Evolutionary conservation across 2,888 invertebrate genomes (phyloP).

Genomic region (Notodonta dromedarius): DNA sequence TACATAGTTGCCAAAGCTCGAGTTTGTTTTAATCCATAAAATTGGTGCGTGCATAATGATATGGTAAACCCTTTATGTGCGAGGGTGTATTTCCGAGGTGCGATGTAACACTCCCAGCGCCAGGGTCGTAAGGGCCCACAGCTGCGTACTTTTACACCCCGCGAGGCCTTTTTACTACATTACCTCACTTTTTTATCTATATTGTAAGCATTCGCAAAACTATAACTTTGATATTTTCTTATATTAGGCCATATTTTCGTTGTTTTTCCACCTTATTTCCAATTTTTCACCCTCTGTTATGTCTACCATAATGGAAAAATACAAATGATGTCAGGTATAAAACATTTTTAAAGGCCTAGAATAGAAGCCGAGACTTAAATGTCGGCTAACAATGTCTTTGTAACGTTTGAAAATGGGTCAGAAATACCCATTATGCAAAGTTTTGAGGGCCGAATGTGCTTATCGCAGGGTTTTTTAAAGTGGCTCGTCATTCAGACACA

Average conservation of each 20-base stretch:
- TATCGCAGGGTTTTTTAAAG: background rate
- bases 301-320: background rate
- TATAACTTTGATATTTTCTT: constrained; percentile 15
- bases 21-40: constrained; percentile 28
- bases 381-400: background rate
- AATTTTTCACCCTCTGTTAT: background rate
- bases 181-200: constrained; percentile 8
- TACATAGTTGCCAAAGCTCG: background rate
- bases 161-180: background rate
- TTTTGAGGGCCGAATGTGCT: background rate
- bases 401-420: background rate
- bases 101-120: constrained; percentile 17
- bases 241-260: background rate
- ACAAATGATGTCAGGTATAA: background rate
- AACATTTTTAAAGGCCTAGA: constrained; percentile 3
- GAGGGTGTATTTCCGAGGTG: constrained; percentile 13
- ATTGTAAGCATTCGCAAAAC: constrained; percentile 3
- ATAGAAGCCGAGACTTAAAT: constrained; percentile 1
- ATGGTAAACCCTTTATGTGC: constrained; percentile 22
- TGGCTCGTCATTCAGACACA: background rate
- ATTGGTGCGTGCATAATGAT: constrained; percentile 23
- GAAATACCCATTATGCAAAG: background rate
- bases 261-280: background rate
- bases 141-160: constrained; percentile 11
- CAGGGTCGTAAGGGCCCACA: constrained; percentile 18